phyloP scores from a whole-genome alignment of 1,140 invertebrate genomes.

The Eumaeus atala region DNA sequence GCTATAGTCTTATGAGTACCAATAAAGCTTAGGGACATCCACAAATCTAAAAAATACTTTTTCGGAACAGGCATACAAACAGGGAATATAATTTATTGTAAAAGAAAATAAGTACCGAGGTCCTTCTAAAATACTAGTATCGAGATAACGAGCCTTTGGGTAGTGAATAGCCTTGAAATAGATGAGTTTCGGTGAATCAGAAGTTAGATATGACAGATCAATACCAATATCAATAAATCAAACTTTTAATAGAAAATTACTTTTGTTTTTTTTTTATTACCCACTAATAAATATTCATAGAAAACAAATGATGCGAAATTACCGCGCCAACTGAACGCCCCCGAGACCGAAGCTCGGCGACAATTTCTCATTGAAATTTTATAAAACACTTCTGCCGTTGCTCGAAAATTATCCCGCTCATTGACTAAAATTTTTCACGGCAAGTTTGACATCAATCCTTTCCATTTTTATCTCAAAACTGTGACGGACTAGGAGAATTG shows the following conservation, averaged over 20 bases:
- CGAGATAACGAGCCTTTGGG: too few relatives aligned
- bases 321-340: conserved; percentile 45
- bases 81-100: conserved; percentile 5
- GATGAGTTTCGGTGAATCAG: too few relatives aligned
- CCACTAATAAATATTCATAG: conserved; percentile 65
- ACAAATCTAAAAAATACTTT: too few relatives aligned
- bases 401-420: conserved; percentile 67
- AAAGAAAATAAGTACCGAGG: conserved; percentile 1
- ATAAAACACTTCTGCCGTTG: conserved; percentile 59
- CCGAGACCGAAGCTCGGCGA: conserved; percentile 37
- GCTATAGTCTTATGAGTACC: too few relatives aligned
- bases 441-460: conserved; percentile 72
- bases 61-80: too few relatives aligned
- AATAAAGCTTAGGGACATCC: too few relatives aligned
- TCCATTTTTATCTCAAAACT: conserved; percentile 60
- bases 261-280: conserved; percentile 43
- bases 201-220: too few relatives aligned
- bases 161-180: too few relatives aligned
- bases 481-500: conserved; percentile 52
- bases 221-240: too few relatives aligned
- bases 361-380: conserved; percentile 69
- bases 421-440: conserved; percentile 70
- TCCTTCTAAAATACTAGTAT: background rate
- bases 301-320: conserved; percentile 64
- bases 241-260: background rate